Conservation (phyloP, 2,888 invertebrate species). For the Gastracanthus pulcherrimus region DNA sequence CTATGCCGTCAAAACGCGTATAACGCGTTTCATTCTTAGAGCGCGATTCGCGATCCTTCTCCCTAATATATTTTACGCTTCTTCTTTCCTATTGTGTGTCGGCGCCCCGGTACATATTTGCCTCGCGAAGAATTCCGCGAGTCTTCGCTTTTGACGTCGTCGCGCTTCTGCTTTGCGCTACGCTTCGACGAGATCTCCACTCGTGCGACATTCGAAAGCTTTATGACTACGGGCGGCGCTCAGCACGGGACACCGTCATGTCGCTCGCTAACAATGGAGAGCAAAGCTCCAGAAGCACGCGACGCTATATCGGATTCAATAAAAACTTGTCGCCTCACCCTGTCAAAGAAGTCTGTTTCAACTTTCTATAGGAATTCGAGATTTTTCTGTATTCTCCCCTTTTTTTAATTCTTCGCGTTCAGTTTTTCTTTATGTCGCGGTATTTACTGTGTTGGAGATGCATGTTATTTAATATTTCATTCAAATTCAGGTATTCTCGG, state of each 20-base stretch:
- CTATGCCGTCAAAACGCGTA: too few species aligned
- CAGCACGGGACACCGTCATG: not conserved
- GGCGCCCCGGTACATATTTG: conserved; percentile 23
- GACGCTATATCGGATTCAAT: conserved; percentile 21
- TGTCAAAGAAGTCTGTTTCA: conserved; percentile 39
- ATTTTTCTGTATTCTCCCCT: not conserved
- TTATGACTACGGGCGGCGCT: conserved; percentile 14
- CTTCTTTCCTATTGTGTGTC: not conserved
- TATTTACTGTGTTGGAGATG: not conserved
- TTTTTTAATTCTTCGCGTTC: not conserved
- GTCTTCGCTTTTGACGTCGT: not conserved
- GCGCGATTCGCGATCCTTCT: too few species aligned
- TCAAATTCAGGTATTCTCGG: conserved; percentile 7
- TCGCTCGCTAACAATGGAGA: conserved; percentile 32
- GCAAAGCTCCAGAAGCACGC: not conserved
- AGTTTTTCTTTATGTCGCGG: not conserved
- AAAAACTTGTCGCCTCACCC: conserved; percentile 27
- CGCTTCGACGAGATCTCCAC: not conserved
- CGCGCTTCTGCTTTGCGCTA: not conserved
- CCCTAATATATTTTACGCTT: conserved; percentile 22
- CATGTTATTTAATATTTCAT: conserved; percentile 19
- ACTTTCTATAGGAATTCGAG: conserved; percentile 11
- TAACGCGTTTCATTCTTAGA: too few species aligned
- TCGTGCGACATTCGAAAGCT: conserved; percentile 35
- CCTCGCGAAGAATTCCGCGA: not conserved